Percentiles rank a stretch among this genome's conserved stretches.
These are phyloP conservation scores for Zosterops lateralis DNA, from an alignment of 2,113 vertebrate genomes.

Conservation along the genomic window DNA sequence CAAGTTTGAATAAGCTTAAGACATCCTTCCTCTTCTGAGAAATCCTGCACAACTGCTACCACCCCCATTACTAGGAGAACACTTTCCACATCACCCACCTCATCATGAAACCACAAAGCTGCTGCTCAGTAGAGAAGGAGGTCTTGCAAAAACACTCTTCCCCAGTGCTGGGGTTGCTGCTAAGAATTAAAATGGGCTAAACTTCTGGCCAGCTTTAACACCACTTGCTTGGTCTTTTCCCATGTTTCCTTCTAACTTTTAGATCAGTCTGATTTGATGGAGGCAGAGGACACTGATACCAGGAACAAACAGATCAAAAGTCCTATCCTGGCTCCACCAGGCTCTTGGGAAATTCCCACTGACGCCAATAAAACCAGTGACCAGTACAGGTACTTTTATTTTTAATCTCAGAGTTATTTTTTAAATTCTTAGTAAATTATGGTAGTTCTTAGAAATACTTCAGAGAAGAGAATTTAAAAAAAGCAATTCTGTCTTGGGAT, in stretches of 20 bases:
- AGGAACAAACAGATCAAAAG: not conserved
- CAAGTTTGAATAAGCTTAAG: not conserved
- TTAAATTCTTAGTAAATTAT: not conserved
- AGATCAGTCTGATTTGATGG: not conserved
- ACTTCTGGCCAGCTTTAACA: not conserved
- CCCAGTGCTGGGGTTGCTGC: not conserved
- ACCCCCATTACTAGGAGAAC: not conserved
- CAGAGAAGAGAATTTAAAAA: not conserved
- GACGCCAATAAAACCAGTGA: not conserved
- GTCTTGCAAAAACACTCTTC: not conserved
- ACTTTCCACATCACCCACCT: not conserved
- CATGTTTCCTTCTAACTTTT: not conserved
- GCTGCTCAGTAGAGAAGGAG: not conserved
- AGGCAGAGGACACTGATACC: not conserved
- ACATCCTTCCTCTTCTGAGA: not conserved
- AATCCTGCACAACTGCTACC: not conserved
- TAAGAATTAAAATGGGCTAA: not conserved
- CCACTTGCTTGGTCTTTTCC: not conserved
- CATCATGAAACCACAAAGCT: not conserved
- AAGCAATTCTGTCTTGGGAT: not conserved
- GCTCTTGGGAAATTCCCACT: not conserved
- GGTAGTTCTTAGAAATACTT: not conserved
- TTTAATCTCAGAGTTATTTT: not conserved
- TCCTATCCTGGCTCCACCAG: not conserved
- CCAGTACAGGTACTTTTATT: not conserved